Base-by-base conservation (phyloP, 2,797 vertebrate genomes). In the Hirundo rustica region DNA sequence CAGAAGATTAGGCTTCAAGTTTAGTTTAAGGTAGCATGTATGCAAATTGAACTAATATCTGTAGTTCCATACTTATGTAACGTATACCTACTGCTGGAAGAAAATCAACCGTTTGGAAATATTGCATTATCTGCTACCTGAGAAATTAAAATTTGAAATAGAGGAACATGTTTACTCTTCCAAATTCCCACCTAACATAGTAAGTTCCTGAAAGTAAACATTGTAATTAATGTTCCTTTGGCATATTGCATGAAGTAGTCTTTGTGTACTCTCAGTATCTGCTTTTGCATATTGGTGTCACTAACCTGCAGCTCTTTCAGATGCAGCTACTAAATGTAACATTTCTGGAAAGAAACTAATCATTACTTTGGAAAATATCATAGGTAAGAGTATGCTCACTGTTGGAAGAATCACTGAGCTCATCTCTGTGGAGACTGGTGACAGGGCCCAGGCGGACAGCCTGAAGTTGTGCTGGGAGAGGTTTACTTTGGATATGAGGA, bases 361-460 rank as follows among this genome's bases (percentile, higher is more conserved):
- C 7, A 6, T 23, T 25, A 13, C 32, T 36, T 44, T 51, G 13
- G 16, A 88, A 71, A 73, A 60, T 6, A 10, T 11, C 18, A 13
- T 3, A 25, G 11, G 7, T 26, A 11, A 65, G 38, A 19, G 1
- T 72, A 17, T 73, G 16, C 44, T 82, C 12, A 21, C 4, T 73
- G 4, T 8, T 75, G 42, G 29, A 26, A 91, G 42, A 50, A 58
- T 58, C 55, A 36, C 34, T 58, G n/a, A 7, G 32, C 8, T 15
- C 25, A 25, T 17, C 17, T 27, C 42, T 38, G 18, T 21, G 7
- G 4, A 13, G 27, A 23, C 36, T 36, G 9, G 13, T 21, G 36
- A 25, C 19, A 45, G 27, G 9, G 2, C 27, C 4, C 1, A 1
- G 32, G 34, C 14, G 2, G 70, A 29, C 2, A 3, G 11, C 13